Evolutionary conservation across 1,140 invertebrate genomes (phyloP), one percentile per base, ranked within the genome.

Genomic region (Meloidogyne floridensis): DNA sequence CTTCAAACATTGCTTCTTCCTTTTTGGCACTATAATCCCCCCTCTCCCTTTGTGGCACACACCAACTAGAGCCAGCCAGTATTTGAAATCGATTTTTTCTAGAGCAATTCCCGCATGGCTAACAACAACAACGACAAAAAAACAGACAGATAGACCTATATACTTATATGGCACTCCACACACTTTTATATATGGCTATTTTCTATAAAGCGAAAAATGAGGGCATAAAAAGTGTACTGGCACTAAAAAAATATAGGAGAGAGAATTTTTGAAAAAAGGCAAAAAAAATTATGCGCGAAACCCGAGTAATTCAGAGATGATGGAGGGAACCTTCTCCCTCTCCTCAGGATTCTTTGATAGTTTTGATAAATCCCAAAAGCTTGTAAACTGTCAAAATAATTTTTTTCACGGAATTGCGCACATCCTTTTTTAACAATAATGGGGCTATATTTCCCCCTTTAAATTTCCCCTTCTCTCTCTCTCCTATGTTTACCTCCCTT

Each of bases 1-100:
- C 6, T 15, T 6, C 56, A 2, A 5, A 15, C 59, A 65, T 65
- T n/a, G 59, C 59, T 65, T 65, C n/a, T 65, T 65, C 59, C 59
- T 65, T 65, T 65, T 65, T 65, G 59, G 59, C 59, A 65, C 59
- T 65, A 65, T 65, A 65, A 65, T 65, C 59, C 59, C 59, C 32
- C 32, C 32, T 32, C 32, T 32, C 32, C 32, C 32, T 32, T 32
- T 59, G 5, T n/a, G 59, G 59, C 59, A 65, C 56, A 32, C 47
- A 47, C 47, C 47, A 59, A 65, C 32, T 32, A 32, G 32, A 32
- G 32, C 59, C 59, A 65, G 5, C 59, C 15, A 47, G 13, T 15
- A 65, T 65, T n/a, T n/a, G n/a, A 65, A 11, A 65, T 65, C 59
- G 59, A 65, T 65, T 65, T 65, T 65, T 65, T 65, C 59, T 65